Percentiles rank a stretch among this genome's conserved stretches.
These are phyloP conservation scores for Drosophila silvestris DNA, from an alignment of 2,888 invertebrate genomes.

Conservation along the genomic window DNA sequence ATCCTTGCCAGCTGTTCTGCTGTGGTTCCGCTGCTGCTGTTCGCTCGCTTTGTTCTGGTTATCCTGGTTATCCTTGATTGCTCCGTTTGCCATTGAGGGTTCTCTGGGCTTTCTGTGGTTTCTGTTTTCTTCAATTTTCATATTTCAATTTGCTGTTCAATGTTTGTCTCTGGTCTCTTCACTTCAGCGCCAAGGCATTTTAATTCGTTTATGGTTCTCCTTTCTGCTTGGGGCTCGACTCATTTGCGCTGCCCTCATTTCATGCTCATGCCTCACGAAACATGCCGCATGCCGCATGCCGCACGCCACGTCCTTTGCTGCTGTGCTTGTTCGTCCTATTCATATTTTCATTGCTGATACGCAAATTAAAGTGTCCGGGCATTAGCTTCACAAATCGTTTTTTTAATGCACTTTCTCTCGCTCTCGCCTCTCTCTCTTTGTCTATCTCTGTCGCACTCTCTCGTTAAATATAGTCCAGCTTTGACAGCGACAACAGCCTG, in stretches of 20 bases:
- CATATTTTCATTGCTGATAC: slow-evolving; percentile 46
- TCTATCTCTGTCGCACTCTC: background rate
- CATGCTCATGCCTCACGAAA: slow-evolving; percentile 9
- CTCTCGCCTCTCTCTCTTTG: background rate
- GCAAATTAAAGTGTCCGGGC: slow-evolving; percentile 71
- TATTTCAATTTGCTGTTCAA: slow-evolving; percentile 10
- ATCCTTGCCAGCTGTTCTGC: slow-evolving; percentile 13
- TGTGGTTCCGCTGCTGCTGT: background rate
- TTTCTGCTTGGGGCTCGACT: slow-evolving; percentile 12
- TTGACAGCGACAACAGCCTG: slow-evolving; percentile 5
- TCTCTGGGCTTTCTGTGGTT: background rate
- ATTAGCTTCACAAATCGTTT: slow-evolving; percentile 60
- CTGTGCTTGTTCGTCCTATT: background rate
- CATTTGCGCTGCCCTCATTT: slow-evolving; percentile 30
- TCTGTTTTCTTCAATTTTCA: background rate
- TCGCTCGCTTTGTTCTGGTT: slow-evolving; percentile 6
- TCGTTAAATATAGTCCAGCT: slow-evolving; percentile 28
- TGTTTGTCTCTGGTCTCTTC: slow-evolving; percentile 20
- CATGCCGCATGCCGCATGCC: background rate
- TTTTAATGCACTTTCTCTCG: slow-evolving; percentile 46
- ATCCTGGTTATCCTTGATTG: background rate
- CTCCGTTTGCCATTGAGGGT: background rate
- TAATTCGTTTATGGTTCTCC: slow-evolving; percentile 67
- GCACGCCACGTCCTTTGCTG: background rate
- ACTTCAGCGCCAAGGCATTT: slow-evolving; percentile 67